Evolutionary conservation across 2,797 vertebrate genomes (phyloP).

Genomic region (Bufotes viridis): DNA sequence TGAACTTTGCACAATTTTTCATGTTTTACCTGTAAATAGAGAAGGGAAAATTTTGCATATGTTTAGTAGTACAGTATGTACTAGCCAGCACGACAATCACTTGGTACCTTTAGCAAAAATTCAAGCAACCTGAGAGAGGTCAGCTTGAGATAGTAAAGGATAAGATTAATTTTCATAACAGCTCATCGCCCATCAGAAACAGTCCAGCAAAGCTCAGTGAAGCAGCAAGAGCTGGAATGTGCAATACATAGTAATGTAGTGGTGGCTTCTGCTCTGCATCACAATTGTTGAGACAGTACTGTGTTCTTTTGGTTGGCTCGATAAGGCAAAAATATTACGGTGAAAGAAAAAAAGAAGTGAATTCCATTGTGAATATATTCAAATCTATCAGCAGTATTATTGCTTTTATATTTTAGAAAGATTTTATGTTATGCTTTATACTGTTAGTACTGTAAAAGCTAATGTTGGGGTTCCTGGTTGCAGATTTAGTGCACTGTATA

Average conservation of each 20-base stretch:
- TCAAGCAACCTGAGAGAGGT: conserved; percentile 23
- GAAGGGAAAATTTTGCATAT: neutral
- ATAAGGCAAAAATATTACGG: neutral
- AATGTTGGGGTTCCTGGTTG: neutral
- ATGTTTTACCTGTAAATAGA: no score
- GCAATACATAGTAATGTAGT: conserved; percentile 22
- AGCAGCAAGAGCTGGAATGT: conserved; percentile 15
- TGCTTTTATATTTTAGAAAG: neutral
- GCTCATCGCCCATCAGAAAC: conserved; percentile 32
- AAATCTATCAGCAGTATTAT: neutral
- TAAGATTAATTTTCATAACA: conserved; percentile 37
- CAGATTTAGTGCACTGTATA: neutral
- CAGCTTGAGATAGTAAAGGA: conserved; percentile 31
- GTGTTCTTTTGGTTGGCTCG: neutral
- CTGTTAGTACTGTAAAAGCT: neutral
- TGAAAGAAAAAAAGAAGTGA: neutral
- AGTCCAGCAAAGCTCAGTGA: conserved; percentile 30
- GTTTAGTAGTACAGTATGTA: neutral
- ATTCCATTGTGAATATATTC: neutral
- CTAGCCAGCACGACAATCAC: neutral
- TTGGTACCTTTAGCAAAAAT: conserved; percentile 7
- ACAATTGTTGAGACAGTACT: conserved; percentile 1
- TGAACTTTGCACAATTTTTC: no score
- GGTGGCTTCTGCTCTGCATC: conserved; percentile 30
- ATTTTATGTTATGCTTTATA: neutral